Conservation (phyloP, 2,797 vertebrate species). For the Anisognathus igniventris region DNA sequence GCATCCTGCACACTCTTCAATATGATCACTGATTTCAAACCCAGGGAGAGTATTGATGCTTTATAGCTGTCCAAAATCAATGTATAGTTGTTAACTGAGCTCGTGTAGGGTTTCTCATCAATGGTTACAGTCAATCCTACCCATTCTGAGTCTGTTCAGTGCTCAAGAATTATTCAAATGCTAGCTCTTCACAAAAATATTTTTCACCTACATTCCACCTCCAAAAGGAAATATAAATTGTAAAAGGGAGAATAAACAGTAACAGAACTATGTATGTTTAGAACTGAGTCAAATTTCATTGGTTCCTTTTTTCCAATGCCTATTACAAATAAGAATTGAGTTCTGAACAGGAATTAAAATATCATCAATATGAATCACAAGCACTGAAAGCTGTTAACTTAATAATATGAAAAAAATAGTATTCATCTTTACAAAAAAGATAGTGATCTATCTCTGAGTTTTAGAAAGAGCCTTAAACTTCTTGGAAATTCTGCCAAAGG, state of each 20-base stretch:
- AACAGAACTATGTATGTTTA: not conserved
- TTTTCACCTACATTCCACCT: not conserved
- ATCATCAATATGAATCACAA: constrained; percentile 76
- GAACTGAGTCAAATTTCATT: not conserved
- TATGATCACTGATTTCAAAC: not conserved
- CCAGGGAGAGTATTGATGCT: not conserved
- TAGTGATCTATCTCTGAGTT: constrained; percentile 33
- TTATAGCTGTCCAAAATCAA: not conserved
- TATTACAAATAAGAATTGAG: constrained; percentile 44
- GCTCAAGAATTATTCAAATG: not conserved
- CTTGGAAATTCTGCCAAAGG: constrained; percentile 31
- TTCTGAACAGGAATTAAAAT: constrained; percentile 68
- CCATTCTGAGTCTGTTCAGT: not conserved
- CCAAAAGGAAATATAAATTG: not conserved
- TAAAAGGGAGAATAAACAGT: not conserved
- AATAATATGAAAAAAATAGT: constrained; percentile 55
- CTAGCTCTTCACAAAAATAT: not conserved
- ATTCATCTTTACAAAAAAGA: constrained; percentile 53
- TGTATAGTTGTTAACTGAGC: not conserved
- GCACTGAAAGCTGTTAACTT: constrained; percentile 53
- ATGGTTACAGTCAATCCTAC: not conserved
- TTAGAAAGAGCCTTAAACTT: constrained; percentile 38
- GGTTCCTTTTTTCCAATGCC: constrained; percentile 18
- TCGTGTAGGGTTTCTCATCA: not conserved
- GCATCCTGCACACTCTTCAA: not conserved